A percentile compares a stretch with the other conserved stretches of the same genome.
Conservation (phyloP, 2,113 vertebrate species). For the Heptranchias perlo region DNA sequence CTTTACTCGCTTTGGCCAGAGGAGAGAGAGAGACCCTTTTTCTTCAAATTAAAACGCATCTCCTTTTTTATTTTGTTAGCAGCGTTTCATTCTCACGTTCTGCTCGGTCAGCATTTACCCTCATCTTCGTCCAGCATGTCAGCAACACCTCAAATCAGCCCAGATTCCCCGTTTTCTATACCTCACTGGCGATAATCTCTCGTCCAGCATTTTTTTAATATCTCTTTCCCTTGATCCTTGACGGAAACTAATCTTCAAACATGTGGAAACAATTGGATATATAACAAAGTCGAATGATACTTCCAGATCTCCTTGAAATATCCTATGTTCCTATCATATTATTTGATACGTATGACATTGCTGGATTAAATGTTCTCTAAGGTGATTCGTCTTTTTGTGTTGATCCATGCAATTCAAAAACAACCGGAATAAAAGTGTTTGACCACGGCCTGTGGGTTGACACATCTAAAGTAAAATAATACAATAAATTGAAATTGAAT, state of each 20-base stretch:
- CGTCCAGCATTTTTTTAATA: neutral
- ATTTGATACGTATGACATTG: neutral
- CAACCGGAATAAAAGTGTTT: neutral
- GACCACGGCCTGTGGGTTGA: neutral
- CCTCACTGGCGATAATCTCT: conserved; percentile 3
- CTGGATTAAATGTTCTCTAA: conserved; percentile 10
- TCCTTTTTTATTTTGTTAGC: neutral
- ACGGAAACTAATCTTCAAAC: neutral
- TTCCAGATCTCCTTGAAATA: neutral
- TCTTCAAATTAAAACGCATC: neutral
- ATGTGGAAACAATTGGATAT: conserved; percentile 20
- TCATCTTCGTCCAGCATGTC: conserved; percentile 21
- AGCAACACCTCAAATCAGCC: neutral
- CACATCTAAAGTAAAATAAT: conserved; percentile 3
- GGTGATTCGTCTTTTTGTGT: neutral
- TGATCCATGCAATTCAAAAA: neutral
- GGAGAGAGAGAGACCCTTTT: neutral
- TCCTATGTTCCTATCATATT: neutral
- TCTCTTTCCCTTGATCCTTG: neutral
- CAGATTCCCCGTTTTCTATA: neutral
- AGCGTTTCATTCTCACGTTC: conserved; percentile 21
- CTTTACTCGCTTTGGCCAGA: conserved; percentile 26
- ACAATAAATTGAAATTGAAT: neutral
- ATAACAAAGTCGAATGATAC: conserved; percentile 10
- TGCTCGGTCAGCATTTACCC: conserved; percentile 4